These are phyloP conservation scores for Siderastrea radians DNA, from an alignment of 92 coral and sea anemone genomes.

Conservation along the genomic window DNA sequence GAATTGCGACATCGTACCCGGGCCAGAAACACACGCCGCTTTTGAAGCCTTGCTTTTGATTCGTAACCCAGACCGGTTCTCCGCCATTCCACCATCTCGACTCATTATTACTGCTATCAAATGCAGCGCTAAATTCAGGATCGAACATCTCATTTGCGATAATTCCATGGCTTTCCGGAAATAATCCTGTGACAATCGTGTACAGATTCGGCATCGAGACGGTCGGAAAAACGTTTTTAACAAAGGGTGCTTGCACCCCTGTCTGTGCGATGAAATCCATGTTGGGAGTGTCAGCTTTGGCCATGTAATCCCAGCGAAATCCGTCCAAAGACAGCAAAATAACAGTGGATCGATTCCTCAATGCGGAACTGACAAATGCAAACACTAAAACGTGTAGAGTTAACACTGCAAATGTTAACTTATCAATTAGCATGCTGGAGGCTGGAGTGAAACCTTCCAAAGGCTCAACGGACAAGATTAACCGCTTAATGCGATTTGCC, in stretches of 20 bases:
- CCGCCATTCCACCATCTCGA: slow-evolving; percentile 93
- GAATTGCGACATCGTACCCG: slow-evolving; percentile 78
- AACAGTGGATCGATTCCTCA: slow-evolving; percentile 41
- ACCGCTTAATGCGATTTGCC: not conserved
- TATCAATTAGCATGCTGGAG: slow-evolving; percentile 8
- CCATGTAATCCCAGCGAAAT: slow-evolving; percentile 87
- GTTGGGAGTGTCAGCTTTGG: slow-evolving; percentile 77
- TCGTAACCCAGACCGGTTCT: slow-evolving; percentile 92
- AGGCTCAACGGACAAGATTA: not conserved
- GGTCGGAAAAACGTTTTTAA: slow-evolving; percentile 87
- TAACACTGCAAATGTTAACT: slow-evolving; percentile 1
- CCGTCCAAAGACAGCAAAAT: slow-evolving; percentile 81
- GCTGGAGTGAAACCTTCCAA: not conserved
- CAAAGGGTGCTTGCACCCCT: slow-evolving; percentile 84
- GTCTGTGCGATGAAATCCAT: slow-evolving; percentile 68
- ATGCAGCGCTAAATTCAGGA: slow-evolving; percentile 73
- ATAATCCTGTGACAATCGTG: slow-evolving; percentile 87
- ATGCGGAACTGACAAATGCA: not conserved
- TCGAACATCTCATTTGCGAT: slow-evolving; percentile 85
- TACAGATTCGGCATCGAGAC: slow-evolving; percentile 84
- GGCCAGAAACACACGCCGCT: slow-evolving; percentile 90
- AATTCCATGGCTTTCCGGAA: slow-evolving; percentile 92
- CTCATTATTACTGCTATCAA: slow-evolving; percentile 70
- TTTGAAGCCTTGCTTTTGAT: slow-evolving; percentile 83
- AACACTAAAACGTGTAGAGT: not conserved